Percentiles rank a stretch among this genome's conserved stretches.
These are phyloP conservation scores for Brachionus asplanchnoidis DNA, from an alignment of 1,140 invertebrate species.

Conservation along the genomic window DNA sequence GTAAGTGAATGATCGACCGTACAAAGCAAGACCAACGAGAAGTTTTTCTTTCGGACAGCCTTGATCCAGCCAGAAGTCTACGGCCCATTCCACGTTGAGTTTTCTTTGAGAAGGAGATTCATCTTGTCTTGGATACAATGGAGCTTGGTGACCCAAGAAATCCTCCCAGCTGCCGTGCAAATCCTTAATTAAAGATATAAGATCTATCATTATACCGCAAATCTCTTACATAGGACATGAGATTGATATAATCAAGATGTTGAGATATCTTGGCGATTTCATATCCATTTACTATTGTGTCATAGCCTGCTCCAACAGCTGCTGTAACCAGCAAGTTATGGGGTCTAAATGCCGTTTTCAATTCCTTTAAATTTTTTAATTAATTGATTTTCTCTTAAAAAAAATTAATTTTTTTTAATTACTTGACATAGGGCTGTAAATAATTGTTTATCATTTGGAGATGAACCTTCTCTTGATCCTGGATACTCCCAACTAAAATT, in stretches of 20 bases:
- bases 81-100: conserved; percentile 47
- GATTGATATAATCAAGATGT: conserved; percentile 87
- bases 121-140: conserved; percentile 28
- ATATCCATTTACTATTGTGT: conserved; percentile 61
- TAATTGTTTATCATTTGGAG: conserved; percentile 58
- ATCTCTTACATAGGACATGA: conserved; percentile 70
- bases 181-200: not conserved
- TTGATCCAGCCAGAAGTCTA: conserved; percentile 65
- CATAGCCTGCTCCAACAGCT: conserved; percentile 45
- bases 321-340: conserved; percentile 44
- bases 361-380: not conserved
- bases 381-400: not conserved
- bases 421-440: conserved; percentile 61
- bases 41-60: conserved; percentile 76
- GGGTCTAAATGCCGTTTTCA: conserved; percentile 43
- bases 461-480: conserved; percentile 42
- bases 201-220: too few relatives aligned
- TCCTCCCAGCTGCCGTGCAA: conserved; percentile 40
- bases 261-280: conserved; percentile 67
- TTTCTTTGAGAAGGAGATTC: not conserved
- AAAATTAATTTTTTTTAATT: not conserved
- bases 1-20: conserved; percentile 77
- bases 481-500: conserved; percentile 73
- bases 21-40: conserved; percentile 77
- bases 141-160: conserved; percentile 11